Evolutionary conservation across 1,140 invertebrate species (phyloP), one percentile per base, ranked within the genome.

Genomic region (Tigriopus japonicus): DNA sequence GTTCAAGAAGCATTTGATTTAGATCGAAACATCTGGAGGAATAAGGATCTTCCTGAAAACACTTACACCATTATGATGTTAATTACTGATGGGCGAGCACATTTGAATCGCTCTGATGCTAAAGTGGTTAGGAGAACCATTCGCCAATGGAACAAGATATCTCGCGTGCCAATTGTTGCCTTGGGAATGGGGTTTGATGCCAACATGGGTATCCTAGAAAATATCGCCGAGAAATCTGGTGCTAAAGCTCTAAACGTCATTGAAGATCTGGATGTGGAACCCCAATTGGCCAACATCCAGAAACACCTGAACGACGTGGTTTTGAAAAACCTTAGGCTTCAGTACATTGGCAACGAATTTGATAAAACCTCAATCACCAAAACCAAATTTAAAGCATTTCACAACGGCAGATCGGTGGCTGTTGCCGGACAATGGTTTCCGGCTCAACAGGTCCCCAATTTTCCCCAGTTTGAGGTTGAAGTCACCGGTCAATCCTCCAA

Each of bases 121-220:
- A 19, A 15, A 19, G 21, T 21, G 7, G 35, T 54, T 21, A 21
- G 52, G 14, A 21, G 52, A 7, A 21, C n/a, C 21, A 54, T 54
- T n/a, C 14, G 52, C 5, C 21, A 54, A 23, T 14, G n/a, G n/a
- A 54, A 54, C 17, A 54, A 15, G 21, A 15, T 54, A 19, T 54
- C 52, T n/a, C 52, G 35, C 6, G 17, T 58, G 14, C 55, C 55
- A 2, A 58, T 58, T 17, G 15, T 58, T 5, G 40, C 40, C 17
- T 17, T 58, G 14, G 55, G 55, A 40, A 58, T 58, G 24, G 55
- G 55, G 13, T 58, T 58, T 42, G 55, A 58, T 12, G 55, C 55
- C 14, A 58, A 58, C 14, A 58, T 58, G 55, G 55, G 42, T 7
- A 19, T 58, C 42, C 21, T 58, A 1, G 55, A 58, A 23, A 58